phyloP scores from a whole-genome alignment of 2,888 invertebrate genomes.

The Apotomis capreana region DNA sequence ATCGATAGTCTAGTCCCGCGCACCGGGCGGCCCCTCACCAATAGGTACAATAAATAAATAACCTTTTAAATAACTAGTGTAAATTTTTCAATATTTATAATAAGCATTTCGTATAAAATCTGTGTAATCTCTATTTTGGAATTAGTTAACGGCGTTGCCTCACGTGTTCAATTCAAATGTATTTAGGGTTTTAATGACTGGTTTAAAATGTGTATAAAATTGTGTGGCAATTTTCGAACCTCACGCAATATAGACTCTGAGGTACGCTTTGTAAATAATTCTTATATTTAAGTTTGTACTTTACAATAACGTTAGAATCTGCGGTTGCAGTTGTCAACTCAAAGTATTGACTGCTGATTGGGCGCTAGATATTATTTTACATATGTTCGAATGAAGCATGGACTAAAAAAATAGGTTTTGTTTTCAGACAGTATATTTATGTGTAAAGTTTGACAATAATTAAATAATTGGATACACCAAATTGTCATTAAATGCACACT shows the following conservation, averaged over 20 bases:
- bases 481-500: slow-evolving; percentile 50
- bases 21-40: slow-evolving; percentile 29
- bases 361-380: slow-evolving; percentile 47
- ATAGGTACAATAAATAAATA: slow-evolving; percentile 45
- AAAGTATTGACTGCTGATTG: slow-evolving; percentile 46
- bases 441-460: slow-evolving; percentile 81
- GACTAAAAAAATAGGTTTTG: slow-evolving; percentile 55
- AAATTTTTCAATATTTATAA: slow-evolving; percentile 49
- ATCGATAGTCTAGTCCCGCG: slow-evolving; percentile 45
- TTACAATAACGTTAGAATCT: slow-evolving; percentile 69
- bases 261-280: slow-evolving; percentile 79
- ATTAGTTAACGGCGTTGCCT: slow-evolving; percentile 58
- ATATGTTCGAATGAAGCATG: slow-evolving; percentile 50
- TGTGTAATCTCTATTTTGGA: slow-evolving; percentile 47
- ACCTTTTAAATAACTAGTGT: slow-evolving; percentile 46
- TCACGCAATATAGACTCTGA: slow-evolving; percentile 63
- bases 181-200: slow-evolving; percentile 55
- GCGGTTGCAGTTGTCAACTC: slow-evolving; percentile 54
- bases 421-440: slow-evolving; percentile 68
- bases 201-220: slow-evolving; percentile 55
- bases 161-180: slow-evolving; percentile 70
- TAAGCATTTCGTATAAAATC: slow-evolving; percentile 49
- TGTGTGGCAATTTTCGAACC: slow-evolving; percentile 61
- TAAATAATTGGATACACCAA: slow-evolving; percentile 64
- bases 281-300: slow-evolving; percentile 76